Conservation (phyloP, 2,113 vertebrate species). For the Solea solea region DNA sequence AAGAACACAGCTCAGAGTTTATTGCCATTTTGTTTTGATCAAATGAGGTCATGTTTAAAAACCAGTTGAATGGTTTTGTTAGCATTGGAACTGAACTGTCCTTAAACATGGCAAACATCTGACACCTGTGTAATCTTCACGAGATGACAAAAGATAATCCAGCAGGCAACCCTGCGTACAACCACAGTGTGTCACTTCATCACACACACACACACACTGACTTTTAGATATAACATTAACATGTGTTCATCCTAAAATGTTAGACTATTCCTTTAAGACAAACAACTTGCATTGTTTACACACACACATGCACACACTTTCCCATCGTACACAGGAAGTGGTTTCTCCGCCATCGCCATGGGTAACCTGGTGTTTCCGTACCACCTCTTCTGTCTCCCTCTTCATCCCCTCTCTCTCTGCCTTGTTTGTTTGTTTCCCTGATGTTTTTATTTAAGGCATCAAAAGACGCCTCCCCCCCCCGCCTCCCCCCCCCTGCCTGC, state of each 20-base stretch:
- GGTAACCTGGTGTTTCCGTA: slow-evolving; percentile 67
- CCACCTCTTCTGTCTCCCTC: slow-evolving; percentile 63
- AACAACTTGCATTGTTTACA: neutral
- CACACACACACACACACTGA: neutral
- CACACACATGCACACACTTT: slow-evolving; percentile 26
- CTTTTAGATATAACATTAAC: neutral
- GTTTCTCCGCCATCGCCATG: slow-evolving; percentile 66
- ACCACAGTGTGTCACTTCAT: neutral
- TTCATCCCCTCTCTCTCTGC: slow-evolving; percentile 49
- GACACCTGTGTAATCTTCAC: neutral
- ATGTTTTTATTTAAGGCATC: slow-evolving; percentile 85
- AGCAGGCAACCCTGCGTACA: too few relatives aligned
- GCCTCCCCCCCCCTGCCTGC: slow-evolving; percentile 47
- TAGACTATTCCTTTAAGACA: neutral
- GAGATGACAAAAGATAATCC: neutral
- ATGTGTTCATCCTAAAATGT: neutral
- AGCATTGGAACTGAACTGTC: too few relatives aligned
- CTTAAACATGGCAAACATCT: neutral
- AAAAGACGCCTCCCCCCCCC: slow-evolving; percentile 68
- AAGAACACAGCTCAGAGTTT: too few relatives aligned
- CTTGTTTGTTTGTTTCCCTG: slow-evolving; percentile 82
- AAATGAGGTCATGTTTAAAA: neutral
- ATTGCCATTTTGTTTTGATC: neutral
- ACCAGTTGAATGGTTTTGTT: neutral
- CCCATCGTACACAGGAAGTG: slow-evolving; percentile 68